phyloP scores from a whole-genome alignment of 2,797 vertebrate genomes.

The Holocentrus rufus region DNA sequence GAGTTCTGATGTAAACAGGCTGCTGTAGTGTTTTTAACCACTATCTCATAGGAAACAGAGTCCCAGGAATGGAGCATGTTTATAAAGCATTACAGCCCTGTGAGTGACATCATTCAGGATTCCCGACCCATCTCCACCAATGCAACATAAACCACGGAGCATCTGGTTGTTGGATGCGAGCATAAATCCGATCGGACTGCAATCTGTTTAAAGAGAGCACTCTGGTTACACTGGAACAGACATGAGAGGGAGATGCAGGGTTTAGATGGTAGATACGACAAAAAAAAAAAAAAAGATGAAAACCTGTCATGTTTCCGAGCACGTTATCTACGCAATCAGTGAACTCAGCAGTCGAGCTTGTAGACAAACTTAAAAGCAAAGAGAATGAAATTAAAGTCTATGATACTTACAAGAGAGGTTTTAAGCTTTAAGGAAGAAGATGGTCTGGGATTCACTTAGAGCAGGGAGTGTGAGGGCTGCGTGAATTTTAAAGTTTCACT shows the following conservation, averaged over 20 bases:
- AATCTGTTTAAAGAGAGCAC: slow-evolving; percentile 25
- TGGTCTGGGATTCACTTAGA: too few relatives aligned
- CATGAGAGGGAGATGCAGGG: background rate
- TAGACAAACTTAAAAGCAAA: too few relatives aligned
- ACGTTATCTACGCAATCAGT: background rate
- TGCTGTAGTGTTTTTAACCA: slow-evolving; percentile 14
- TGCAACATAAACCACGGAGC: slow-evolving; percentile 38
- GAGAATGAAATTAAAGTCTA: too few relatives aligned
- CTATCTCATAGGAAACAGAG: background rate
- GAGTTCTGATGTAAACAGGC: slow-evolving; percentile 13
- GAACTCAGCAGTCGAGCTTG: background rate
- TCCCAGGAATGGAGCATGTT: slow-evolving; percentile 30
- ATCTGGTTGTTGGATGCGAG: slow-evolving; percentile 49
- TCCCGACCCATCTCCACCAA: slow-evolving; percentile 27
- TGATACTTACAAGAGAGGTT: too few relatives aligned
- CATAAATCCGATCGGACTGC: slow-evolving; percentile 41
- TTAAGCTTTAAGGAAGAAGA: too few relatives aligned
- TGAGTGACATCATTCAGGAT: slow-evolving; percentile 45
- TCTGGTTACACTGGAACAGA: slow-evolving; percentile 22
- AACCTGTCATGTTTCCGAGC: background rate
- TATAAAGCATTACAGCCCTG: slow-evolving; percentile 23
- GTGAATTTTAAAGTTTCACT: background rate
- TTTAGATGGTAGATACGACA: background rate
- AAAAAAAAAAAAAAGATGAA: background rate
- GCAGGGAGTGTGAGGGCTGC: background rate